Percentiles rank a stretch among this genome's conserved stretches.
Conservation (phyloP, 2,888 invertebrate species). For the Arge pagana region DNA sequence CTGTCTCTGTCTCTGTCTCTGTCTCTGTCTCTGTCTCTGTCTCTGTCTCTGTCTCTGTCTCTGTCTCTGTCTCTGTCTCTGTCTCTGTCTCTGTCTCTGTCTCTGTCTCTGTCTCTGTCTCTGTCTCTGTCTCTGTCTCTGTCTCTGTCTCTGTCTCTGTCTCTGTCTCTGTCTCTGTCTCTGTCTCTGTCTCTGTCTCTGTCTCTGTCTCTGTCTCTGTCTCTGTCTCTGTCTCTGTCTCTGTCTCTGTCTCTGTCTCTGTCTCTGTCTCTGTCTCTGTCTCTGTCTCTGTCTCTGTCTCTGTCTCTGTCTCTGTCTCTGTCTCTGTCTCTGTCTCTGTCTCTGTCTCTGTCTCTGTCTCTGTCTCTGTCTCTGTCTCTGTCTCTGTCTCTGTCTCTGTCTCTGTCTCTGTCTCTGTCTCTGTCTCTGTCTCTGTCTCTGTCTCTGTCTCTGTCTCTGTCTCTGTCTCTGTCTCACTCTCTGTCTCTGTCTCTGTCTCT, state of each 20-base stretch:
- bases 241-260: neutral
- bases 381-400: neutral
- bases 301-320: neutral
- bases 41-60: neutral
- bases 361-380: neutral
- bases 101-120: neutral
- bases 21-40: neutral
- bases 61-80: neutral
- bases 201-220: neutral
- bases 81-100: neutral
- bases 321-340: neutral
- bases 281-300: neutral
- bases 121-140: conserved; percentile 12
- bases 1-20: neutral
- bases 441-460: neutral
- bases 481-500: neutral
- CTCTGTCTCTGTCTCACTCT: neutral
- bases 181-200: neutral
- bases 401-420: neutral
- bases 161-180: conserved; percentile 1
- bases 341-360: neutral
- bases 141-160: conserved; percentile 1
- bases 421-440: neutral
- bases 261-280: neutral
- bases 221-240: neutral